phyloP scores from a whole-genome alignment of 2,888 invertebrate genomes.

The Notodonta ziczac region DNA sequence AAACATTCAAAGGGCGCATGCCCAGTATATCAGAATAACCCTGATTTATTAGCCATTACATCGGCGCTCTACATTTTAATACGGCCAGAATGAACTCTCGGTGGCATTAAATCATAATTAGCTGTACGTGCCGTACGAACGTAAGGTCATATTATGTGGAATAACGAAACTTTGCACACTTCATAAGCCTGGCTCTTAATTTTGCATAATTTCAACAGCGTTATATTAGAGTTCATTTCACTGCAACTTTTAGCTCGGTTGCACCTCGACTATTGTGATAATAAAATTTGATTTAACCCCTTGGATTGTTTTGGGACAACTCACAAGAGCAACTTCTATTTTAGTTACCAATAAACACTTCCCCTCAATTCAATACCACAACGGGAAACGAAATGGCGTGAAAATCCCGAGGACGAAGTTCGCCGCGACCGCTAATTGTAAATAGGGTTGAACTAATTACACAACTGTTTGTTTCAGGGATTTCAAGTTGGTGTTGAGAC shows the following conservation, averaged over 20 bases:
- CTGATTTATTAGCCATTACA: conserved; percentile 65
- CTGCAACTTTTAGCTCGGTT: too few species aligned
- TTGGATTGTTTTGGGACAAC: not conserved
- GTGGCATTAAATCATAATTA: conserved; percentile 62
- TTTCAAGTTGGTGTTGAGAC: conserved; percentile 89
- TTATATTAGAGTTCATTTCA: not conserved
- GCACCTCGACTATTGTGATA: too few species aligned
- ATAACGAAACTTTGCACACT: conserved; percentile 40
- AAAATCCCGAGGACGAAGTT: conserved; percentile 11
- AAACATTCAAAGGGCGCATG: conserved; percentile 55
- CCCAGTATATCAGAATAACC: conserved; percentile 58
- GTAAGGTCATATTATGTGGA: conserved; percentile 30
- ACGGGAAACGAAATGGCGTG: not conserved
- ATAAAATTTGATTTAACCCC: too few species aligned
- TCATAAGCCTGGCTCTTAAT: conserved; percentile 32
- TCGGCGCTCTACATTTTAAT: conserved; percentile 60
- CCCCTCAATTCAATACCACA: conserved; percentile 2
- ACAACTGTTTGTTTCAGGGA: conserved; percentile 84
- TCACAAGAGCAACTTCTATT: not conserved
- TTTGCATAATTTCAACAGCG: conserved; percentile 13
- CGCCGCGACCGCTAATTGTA: conserved; percentile 3
- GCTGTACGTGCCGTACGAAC: conserved; percentile 41
- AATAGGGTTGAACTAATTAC: conserved; percentile 4
- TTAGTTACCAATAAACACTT: not conserved
- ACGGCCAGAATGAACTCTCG: conserved; percentile 53